Base-by-base conservation (phyloP, 2,113 vertebrate genomes). In the Parus major region DNA sequence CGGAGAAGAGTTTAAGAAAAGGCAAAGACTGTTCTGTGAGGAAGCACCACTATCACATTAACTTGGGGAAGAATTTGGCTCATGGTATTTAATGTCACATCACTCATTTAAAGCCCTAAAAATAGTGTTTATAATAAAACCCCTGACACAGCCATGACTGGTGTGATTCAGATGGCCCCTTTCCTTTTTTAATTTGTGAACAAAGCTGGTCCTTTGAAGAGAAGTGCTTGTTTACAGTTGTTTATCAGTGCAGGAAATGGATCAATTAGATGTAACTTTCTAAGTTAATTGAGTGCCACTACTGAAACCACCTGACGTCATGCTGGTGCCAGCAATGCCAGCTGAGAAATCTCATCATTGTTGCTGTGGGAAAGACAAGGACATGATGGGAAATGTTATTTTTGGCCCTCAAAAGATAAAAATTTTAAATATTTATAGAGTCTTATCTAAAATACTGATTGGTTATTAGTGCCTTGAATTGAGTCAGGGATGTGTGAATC, bases 341-440 rank as follows among this genome's bases (percentile, higher is more conserved):
- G 80, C 85, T 95, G 94, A 94, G 92, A 95, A 94, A 93, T 83
- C 73, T 85, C 90, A 92, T 59, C 20, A 2, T 46, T 89, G 39
- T 39, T 64, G 61, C 73, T 93, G n/a, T 64, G 69, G 84, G 93
- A 97, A 95, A 87, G 86, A 71, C 88, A 73, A 85, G 76, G 79
- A 94, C 76, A 31, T 2, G 29, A 63, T 91, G 90, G 94, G 92
- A 97, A 93, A 88, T 73, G 55, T 78, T 84, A 85, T 87, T 92
- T 87, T 96, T 96, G 85, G 81, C 82, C 65, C 65, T 59, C 2
- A 0, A 80, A 95, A 93, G 95, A 97, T 97, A 84, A 92, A 95
- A 72, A 64, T 80, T 64, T 94, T 97, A 97, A 98, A 97, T 98
- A 98, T 98, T 97, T 98, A 97, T 97, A 91, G 68, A 76, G 95